Evolutionary conservation across 2,888 invertebrate genomes (phyloP).

Genomic region (Enchytraeus crypticus): DNA sequence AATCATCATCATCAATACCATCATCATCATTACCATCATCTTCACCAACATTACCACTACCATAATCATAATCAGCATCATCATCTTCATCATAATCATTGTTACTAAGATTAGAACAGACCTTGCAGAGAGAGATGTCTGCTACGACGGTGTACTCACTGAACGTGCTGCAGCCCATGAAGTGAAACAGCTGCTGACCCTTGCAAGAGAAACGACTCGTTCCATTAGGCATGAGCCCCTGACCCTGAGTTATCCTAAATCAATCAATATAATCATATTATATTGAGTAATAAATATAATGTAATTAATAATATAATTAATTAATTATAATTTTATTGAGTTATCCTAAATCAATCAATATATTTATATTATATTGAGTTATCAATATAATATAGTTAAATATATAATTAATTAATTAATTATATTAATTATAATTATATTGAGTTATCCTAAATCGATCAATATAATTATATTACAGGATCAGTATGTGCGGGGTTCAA

Average conservation of each 20-base stretch:
- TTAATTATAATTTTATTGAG: constrained; percentile 28
- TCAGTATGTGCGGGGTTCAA: no score
- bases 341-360: constrained; percentile 25
- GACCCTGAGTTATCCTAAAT: constrained; percentile 40
- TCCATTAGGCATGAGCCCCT: constrained; percentile 50
- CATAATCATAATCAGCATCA: no score
- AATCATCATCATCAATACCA: no score
- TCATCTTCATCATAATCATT: no score
- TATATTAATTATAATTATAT: neutral
- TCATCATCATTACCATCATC: no score
- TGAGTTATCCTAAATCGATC: constrained; percentile 34
- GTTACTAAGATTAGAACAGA: neutral
- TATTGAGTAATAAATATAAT: neutral
- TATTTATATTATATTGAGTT: no score
- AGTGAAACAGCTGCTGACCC: constrained; percentile 46
- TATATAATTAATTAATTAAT: neutral
- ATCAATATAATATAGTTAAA: neutral
- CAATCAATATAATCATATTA: neutral
- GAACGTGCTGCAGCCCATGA: constrained; percentile 48
- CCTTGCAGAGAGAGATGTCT: constrained; percentile 82
- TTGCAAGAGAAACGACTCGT: constrained; percentile 48
- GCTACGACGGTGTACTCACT: constrained; percentile 50
- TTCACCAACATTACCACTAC: no score
- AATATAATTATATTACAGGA: neutral
- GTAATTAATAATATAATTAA: neutral